A percentile compares a stretch with the other conserved stretches of the same genome.
phyloP scores from a whole-genome alignment of 2,888 invertebrate species.

The Gastrophysa polygoni region DNA sequence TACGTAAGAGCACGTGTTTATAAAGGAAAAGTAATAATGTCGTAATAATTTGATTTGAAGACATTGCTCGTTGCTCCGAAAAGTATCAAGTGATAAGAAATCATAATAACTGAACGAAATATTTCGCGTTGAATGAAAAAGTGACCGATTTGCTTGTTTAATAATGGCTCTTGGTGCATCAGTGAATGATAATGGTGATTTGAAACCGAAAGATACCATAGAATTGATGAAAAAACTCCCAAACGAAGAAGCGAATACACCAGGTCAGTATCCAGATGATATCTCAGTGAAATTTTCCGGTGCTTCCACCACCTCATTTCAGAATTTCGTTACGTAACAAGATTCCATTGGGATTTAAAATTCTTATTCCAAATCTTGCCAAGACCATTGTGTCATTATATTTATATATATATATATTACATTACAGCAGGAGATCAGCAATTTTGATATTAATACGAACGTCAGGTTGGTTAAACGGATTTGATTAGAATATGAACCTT shows the following conservation, averaged over 20 bases:
- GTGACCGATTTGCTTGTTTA: constrained; percentile 5
- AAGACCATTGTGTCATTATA: too few species aligned
- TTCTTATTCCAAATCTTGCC: too few species aligned
- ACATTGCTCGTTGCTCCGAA: neutral
- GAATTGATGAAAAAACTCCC: constrained; percentile 37
- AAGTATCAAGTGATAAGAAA: constrained; percentile 5
- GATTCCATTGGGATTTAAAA: too few species aligned
- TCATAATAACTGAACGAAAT: neutral
- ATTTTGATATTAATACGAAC: too few species aligned
- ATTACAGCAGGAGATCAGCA: too few species aligned
- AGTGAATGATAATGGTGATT: constrained; percentile 43
- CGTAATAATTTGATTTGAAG: constrained; percentile 18
- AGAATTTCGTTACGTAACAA: constrained; percentile 13
- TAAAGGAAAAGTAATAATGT: constrained; percentile 33
- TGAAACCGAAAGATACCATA: constrained; percentile 36
- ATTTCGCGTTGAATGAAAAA: neutral
- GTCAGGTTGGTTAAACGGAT: too few species aligned
- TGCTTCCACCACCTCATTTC: neutral
- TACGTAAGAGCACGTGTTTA: constrained; percentile 46
- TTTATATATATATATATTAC: too few species aligned
- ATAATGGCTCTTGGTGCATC: constrained; percentile 51
- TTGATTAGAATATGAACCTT: too few species aligned
- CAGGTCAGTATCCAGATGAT: constrained; percentile 33
- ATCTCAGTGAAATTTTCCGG: neutral
- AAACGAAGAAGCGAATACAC: constrained; percentile 31